These are phyloP conservation scores for Philonicus albiceps DNA, from an alignment of 2,888 invertebrate species.

Conservation along the genomic window DNA sequence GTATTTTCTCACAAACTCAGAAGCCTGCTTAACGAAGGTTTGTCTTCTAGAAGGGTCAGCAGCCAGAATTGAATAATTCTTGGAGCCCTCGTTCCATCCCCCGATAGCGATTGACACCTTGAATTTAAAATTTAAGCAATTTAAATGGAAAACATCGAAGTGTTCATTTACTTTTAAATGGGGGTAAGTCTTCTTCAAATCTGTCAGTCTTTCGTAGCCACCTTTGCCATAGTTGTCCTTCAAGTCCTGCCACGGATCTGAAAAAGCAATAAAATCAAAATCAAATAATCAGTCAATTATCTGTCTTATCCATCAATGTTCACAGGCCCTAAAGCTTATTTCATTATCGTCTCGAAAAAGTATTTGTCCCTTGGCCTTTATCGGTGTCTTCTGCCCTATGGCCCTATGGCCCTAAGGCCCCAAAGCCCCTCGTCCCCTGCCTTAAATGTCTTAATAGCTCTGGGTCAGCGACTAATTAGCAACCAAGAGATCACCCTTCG, in stretches of 20 bases:
- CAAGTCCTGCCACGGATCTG: constrained; percentile 80
- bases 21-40: constrained; percentile 74
- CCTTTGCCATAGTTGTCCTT: constrained; percentile 78
- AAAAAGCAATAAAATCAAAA: constrained; percentile 44
- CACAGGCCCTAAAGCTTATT: not conserved
- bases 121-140: not conserved
- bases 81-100: constrained; percentile 91
- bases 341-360: not conserved
- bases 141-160: not conserved
- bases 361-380: not conserved
- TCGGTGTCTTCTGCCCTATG: not conserved
- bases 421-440: not conserved
- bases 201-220: constrained; percentile 74
- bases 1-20: constrained; percentile 69
- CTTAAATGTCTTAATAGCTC: not conserved
- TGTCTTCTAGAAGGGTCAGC: constrained; percentile 70
- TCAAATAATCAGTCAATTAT: constrained; percentile 12
- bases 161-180: constrained; percentile 67
- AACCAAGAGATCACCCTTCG: not conserved
- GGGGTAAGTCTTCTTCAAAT: constrained; percentile 72
- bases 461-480: not conserved
- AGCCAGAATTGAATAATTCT: constrained; percentile 67
- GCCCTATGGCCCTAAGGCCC: not conserved
- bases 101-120: constrained; percentile 81
- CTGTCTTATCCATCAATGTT: not conserved